Evolutionary conservation across 2,113 vertebrate genomes (phyloP), one percentile per base, ranked within the genome.

Genomic region (Dicentrarchus labrax): DNA sequence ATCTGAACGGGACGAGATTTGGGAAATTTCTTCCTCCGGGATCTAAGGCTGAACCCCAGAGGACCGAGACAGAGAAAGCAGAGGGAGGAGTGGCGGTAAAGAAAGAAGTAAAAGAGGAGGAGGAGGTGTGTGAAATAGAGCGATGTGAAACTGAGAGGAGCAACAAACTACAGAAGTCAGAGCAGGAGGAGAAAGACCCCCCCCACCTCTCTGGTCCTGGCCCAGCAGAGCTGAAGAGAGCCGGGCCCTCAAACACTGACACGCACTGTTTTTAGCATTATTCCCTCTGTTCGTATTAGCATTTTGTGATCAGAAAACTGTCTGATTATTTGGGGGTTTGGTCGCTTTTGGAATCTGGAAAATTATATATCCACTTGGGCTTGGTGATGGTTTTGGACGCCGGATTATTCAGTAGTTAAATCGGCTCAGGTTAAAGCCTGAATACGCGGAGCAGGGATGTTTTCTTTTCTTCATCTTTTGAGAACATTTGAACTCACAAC

Each of bases 151-250:
- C 45, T 8, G 80, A 88, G 57, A 84, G 2, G 17, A 84, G n/a
- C 62, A 59, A 54, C 56, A 79, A 70, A 48, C 57, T 65, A 1
- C 56, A 54, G 70, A 67, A 66, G 45, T 8, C 9, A 4, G 77
- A 86, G 47, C 39, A 62, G 59, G 76, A 90, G 69, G 86, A 88
- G 76, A 76, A 43, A 9, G 81, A 85, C 21, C 73, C 45, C 1
- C 4, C 19, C 61, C 24, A 24, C 78, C 61, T 68, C 68, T 80
- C 78, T 38, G 48, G 73, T 78, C 64, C 78, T 5, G 86, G 83
- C 13, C 53, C 91, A 6, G 76, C 85, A 50, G 86, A 93, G 91
- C 88, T 94, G 87, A 85, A 72, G 74, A 74, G 70, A 80, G 68
- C 79, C 41, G 24, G 74, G 10, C 38, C 75, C 56, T 61, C 70